Conservation (phyloP, 2,888 invertebrate species). For the Epinotia nisella region DNA sequence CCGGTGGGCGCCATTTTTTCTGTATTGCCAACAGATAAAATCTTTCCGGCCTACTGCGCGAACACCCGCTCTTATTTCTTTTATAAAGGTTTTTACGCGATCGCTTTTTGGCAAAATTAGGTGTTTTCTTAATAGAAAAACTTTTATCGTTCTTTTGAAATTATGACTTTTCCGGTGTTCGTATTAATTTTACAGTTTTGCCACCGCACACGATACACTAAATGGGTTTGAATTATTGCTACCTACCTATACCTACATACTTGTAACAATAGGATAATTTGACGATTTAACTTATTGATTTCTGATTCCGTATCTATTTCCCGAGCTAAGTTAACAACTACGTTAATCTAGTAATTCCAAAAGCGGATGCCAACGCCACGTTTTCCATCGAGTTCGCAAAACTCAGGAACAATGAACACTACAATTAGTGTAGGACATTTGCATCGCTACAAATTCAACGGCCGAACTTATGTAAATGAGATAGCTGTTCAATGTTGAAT, state of each 20-base stretch:
- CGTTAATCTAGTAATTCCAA: constrained; percentile 13
- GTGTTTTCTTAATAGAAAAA: constrained; percentile 52
- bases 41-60: constrained; percentile 84
- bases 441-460: constrained; percentile 81
- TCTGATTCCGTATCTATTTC: neutral
- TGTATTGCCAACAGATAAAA: constrained; percentile 85
- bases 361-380: neutral
- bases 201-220: neutral
- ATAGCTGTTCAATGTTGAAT: constrained; percentile 83
- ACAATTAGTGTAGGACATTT: constrained; percentile 81
- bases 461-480: constrained; percentile 83
- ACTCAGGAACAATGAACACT: constrained; percentile 68
- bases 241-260: neutral
- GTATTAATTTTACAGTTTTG: constrained; percentile 10
- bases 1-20: constrained; percentile 85
- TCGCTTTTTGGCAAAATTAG: constrained; percentile 75
- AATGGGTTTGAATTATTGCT: neutral
- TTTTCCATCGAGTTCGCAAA: constrained; percentile 37
- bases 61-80: constrained; percentile 77
- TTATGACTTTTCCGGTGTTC: constrained; percentile 29
- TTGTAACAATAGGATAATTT: neutral
- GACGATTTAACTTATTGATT: neutral
- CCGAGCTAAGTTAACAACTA: neutral
- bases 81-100: constrained; percentile 70
- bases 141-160: constrained; percentile 38